phyloP scores from a whole-genome alignment of 2,113 vertebrate genomes.

The Tupaia chinensis region DNA sequence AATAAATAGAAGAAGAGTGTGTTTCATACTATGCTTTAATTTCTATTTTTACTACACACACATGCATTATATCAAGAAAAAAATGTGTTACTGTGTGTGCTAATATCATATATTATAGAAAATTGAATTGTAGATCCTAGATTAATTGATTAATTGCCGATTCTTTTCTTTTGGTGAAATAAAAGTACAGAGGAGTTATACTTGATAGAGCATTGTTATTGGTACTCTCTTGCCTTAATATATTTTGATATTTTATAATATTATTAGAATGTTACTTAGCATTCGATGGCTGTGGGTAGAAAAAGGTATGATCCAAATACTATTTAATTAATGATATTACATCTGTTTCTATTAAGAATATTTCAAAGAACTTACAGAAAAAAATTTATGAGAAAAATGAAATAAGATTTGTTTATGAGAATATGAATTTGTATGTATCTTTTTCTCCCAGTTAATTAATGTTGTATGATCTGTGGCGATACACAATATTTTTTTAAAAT shows the following conservation, averaged over 20 bases:
- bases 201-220: conserved; percentile 14
- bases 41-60: conserved; percentile 56
- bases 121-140: conserved; percentile 7
- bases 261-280: conserved; percentile 2
- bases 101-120: neutral
- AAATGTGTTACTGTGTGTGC: neutral
- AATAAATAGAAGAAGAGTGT: conserved; percentile 18
- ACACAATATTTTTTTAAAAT: no score
- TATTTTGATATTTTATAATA: neutral
- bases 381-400: neutral
- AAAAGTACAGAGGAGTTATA: neutral
- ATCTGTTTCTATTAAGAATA: conserved; percentile 11
- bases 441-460: neutral
- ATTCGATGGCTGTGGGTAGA: neutral
- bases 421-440: neutral
- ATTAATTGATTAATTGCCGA: conserved; percentile 10
- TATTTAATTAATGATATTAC: neutral
- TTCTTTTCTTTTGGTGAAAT: neutral
- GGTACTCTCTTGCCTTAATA: neutral
- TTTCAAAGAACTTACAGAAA: conserved; percentile 35
- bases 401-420: neutral
- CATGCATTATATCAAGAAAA: neutral
- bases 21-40: neutral
- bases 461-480: neutral
- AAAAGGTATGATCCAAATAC: neutral